Evolutionary conservation across 2,113 vertebrate species (phyloP).

Genomic region (Centropristis striata): DNA sequence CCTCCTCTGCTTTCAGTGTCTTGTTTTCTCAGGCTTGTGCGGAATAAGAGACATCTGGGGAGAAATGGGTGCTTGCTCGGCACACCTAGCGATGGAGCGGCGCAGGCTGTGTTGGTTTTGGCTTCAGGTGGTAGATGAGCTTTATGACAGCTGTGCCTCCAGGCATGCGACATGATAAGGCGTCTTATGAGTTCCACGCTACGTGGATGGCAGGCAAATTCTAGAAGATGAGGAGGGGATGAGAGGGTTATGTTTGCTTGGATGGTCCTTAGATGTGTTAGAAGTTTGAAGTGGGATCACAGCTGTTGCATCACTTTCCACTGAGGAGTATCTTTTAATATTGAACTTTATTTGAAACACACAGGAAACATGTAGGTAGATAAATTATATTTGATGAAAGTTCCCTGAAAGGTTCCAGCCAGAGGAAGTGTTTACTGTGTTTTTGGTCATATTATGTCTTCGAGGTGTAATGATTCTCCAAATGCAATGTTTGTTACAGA

Average conservation of each 20-base stretch:
- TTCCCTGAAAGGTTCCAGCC: background rate
- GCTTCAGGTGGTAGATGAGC: constrained; percentile 32
- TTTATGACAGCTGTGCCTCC: constrained; percentile 39
- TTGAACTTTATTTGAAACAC: background rate
- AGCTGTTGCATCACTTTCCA: constrained; percentile 1
- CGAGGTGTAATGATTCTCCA: too few species aligned
- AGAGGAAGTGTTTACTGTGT: too few species aligned
- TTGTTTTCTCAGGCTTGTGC: constrained; percentile 71
- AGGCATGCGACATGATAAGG: constrained; percentile 26
- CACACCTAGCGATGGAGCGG: background rate
- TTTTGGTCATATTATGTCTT: too few species aligned
- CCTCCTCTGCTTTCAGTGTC: constrained; percentile 39
- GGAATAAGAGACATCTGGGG: constrained; percentile 63
- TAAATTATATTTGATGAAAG: background rate
- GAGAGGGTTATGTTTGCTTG: background rate
- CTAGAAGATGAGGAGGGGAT: background rate
- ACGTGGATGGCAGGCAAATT: background rate
- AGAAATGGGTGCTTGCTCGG: constrained; percentile 11
- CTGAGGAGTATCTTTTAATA: background rate
- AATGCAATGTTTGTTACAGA: too few species aligned
- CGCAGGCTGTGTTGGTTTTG: constrained; percentile 39
- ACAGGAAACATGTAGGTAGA: background rate
- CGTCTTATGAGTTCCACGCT: background rate
- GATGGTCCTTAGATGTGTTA: constrained; percentile 1
- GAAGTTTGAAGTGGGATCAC: constrained; percentile 9